These are phyloP conservation scores for Muscina levida DNA, from an alignment of 2,888 invertebrate species.

Conservation along the genomic window DNA sequence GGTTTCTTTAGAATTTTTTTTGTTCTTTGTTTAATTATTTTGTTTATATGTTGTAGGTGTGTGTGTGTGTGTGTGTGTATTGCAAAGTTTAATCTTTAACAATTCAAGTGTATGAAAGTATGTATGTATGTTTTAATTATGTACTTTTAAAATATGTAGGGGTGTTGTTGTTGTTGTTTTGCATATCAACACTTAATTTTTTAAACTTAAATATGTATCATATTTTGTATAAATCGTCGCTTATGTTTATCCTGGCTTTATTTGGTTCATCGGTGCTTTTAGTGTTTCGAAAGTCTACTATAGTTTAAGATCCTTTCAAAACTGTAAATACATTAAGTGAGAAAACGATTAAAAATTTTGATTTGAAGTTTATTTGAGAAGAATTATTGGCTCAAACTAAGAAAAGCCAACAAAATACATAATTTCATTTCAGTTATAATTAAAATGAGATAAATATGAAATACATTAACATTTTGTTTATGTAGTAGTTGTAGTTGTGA, in stretches of 20 bases:
- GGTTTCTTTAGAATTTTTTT: constrained; percentile 35
- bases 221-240: constrained; percentile 35
- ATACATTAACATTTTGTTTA: constrained; percentile 13
- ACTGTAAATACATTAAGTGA: constrained; percentile 64
- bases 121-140: neutral
- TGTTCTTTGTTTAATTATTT: constrained; percentile 1
- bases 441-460: constrained; percentile 1
- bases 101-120: constrained; percentile 41
- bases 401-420: neutral
- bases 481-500: neutral
- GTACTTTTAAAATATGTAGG: constrained; percentile 36
- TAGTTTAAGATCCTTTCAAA: constrained; percentile 54
- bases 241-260: constrained; percentile 44
- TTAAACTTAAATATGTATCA: constrained; percentile 20
- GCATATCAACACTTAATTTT: constrained; percentile 6
- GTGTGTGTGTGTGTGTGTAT: too few relatives aligned
- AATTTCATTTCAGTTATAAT: neutral
- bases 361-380: too few relatives aligned
- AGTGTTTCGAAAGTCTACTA: constrained; percentile 42
- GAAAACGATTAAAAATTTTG: constrained; percentile 42
- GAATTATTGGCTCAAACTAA: too few relatives aligned
- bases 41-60: constrained; percentile 1
- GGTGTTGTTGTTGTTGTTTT: constrained; percentile 28
- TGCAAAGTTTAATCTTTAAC: constrained; percentile 45
- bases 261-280: constrained; percentile 51